Evolutionary conservation across 2,113 vertebrate species (phyloP).

Genomic region (Periophthalmus modestus): DNA sequence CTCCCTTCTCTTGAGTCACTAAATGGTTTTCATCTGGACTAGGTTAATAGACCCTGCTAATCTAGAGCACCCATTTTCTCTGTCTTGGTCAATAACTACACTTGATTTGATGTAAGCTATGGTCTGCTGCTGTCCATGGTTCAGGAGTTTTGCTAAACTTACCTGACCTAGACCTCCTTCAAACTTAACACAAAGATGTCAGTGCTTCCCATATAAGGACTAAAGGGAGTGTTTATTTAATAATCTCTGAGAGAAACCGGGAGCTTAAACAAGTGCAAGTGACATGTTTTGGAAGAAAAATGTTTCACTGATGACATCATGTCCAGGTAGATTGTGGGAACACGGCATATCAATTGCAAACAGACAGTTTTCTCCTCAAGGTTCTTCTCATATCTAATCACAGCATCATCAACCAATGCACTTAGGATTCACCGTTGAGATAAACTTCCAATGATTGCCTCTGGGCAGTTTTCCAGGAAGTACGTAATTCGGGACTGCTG

Average conservation of each 20-base stretch:
- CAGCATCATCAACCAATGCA: conserved; percentile 26
- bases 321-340: conserved; percentile 56
- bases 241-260: conserved; percentile 52
- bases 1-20: conserved; percentile 46
- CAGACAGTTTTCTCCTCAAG: conserved; percentile 25
- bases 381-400: conserved; percentile 47
- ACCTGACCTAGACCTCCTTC: conserved; percentile 31
- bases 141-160: conserved; percentile 36
- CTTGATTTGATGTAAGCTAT: conserved; percentile 46
- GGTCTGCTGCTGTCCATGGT: conserved; percentile 33
- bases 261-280: conserved; percentile 57
- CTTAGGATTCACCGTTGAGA: background rate
- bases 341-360: background rate
- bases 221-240: conserved; percentile 60
- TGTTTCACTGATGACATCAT: conserved; percentile 58
- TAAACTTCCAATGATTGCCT: background rate
- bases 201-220: conserved; percentile 50
- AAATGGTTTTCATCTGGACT: conserved; percentile 76
- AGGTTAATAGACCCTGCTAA: conserved; percentile 45
- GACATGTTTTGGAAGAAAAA: conserved; percentile 54
- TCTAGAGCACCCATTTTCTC: conserved; percentile 37
- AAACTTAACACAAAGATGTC: conserved; percentile 25
- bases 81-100: conserved; percentile 52
- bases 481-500: background rate
- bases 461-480: background rate